A percentile compares a stretch with the other conserved stretches of the same genome.
Conservation (phyloP, 1,140 invertebrate genomes). For the Pseudomyrmex sp. region DNA sequence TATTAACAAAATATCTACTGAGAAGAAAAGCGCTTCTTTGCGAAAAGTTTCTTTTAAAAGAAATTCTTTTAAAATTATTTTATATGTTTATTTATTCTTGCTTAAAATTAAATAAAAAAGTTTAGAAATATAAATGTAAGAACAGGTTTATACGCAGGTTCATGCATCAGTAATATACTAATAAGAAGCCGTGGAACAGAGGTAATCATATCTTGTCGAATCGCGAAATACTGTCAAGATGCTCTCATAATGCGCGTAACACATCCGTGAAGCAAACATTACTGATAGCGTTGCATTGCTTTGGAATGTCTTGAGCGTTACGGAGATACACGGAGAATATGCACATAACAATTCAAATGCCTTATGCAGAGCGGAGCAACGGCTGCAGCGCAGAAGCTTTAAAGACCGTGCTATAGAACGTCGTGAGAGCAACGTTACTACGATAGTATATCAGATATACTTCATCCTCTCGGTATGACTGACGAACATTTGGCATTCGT, state of each 20-base stretch:
- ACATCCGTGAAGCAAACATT: conserved; percentile 62
- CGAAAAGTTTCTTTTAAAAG: not conserved
- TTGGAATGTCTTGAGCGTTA: conserved; percentile 58
- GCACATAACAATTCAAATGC: conserved; percentile 66
- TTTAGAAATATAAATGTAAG: conserved; percentile 23
- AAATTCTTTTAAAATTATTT: not conserved
- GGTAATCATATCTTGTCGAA: conserved; percentile 62
- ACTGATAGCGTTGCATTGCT: conserved; percentile 64
- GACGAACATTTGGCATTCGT: conserved; percentile 58
- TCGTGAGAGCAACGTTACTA: conserved; percentile 63
- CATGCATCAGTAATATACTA: not conserved
- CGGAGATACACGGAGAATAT: conserved; percentile 43
- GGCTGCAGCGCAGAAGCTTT: conserved; percentile 51
- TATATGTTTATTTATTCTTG: no score
- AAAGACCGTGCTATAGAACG: conserved; percentile 59
- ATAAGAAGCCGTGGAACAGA: conserved; percentile 6
- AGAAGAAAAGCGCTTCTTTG: not conserved
- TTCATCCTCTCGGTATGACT: conserved; percentile 49
- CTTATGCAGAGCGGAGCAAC: conserved; percentile 41
- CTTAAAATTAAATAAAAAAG: not conserved
- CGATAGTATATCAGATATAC: conserved; percentile 60
- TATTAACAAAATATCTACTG: not conserved
- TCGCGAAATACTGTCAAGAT: conserved; percentile 45
- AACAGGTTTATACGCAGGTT: not conserved
- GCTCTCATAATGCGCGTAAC: conserved; percentile 53